A percentile compares a stretch with the other conserved stretches of the same genome.
Conservation (phyloP, 2,888 invertebrate genomes). For the Lasioglossum marginatum region DNA sequence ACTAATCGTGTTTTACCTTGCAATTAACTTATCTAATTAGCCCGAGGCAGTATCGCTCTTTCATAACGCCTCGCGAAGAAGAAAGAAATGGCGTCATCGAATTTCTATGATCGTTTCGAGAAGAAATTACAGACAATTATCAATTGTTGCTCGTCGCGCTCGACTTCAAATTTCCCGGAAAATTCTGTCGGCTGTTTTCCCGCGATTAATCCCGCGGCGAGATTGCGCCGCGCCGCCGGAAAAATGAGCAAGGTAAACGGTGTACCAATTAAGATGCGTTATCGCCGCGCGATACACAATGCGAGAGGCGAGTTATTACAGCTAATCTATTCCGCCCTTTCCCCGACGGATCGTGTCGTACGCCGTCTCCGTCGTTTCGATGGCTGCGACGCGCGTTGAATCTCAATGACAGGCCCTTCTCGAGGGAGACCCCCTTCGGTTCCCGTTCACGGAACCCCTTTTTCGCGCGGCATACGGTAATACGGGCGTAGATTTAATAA, state of each 20-base stretch:
- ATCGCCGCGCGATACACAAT: slow-evolving; percentile 36
- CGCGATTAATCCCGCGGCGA: not conserved
- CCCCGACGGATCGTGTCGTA: slow-evolving; percentile 46
- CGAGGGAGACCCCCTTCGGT: not conserved
- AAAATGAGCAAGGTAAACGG: slow-evolving; percentile 26
- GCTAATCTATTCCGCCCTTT: slow-evolving; percentile 59
- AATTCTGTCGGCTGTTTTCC: not conserved
- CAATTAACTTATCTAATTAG: slow-evolving; percentile 46
- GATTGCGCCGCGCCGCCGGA: not conserved
- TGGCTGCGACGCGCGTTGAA: slow-evolving; percentile 76
- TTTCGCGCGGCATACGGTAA: slow-evolving; percentile 64
- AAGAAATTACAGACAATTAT: not conserved
- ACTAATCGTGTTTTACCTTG: slow-evolving; percentile 30
- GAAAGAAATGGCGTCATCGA: not conserved
- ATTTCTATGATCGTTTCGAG: not conserved
- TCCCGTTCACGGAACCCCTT: not conserved
- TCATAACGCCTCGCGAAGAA: slow-evolving; percentile 1
- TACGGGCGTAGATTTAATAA: slow-evolving; percentile 83
- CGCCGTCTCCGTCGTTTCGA: slow-evolving; percentile 68
- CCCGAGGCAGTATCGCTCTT: slow-evolving; percentile 7
- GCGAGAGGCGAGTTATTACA: slow-evolving; percentile 57
- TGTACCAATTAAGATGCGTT: slow-evolving; percentile 47
- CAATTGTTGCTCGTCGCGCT: not conserved
- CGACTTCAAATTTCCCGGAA: not conserved
- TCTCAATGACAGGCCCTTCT: slow-evolving; percentile 71